Base-by-base conservation (phyloP, 2,888 invertebrate species). In the Belgica antarctica region DNA sequence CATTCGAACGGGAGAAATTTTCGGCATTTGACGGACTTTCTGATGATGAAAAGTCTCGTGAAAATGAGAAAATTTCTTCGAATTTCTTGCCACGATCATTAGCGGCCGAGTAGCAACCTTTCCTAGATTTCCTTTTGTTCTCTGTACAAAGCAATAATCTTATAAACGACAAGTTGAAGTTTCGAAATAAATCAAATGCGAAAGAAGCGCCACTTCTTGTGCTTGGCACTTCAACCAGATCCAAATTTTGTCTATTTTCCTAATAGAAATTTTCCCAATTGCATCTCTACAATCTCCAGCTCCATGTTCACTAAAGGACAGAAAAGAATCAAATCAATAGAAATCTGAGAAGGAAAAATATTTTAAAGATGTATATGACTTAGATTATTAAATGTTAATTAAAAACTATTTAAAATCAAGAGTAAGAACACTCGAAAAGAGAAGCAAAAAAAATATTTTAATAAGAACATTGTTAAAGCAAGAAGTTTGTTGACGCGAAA, bases 381-480 rank as follows among this genome's bases (percentile, higher is more conserved):
- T 31, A 31, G 31, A 31, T 10, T 10, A 31, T 31, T 31, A 41
- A 41, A 41, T 41, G 41, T 41, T 41, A 41, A 41, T 41, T 41
- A n/a, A 41, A n/a, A n/a, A 41, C 5, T 41, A 41, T 41, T 41
- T 41, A 41, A n/a, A n/a, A 12, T 5, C n/a, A 41, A n/a, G 41
- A 41, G 15, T 7, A 31, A 31, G 31, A 31, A n/a, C n/a, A n/a
- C 12, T 41, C 15, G 41, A 2, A 15, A 41, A 41, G 31, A 7
- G 5, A 31, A 31, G 41, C n/a, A n/a, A 41, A 41, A 41, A 41
- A 41, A 10, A n/a, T 41, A 41, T 41, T 41, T 41, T 41, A 41
- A 41, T 41, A 41, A 41, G 41, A 41, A 41, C 41, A 41, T 41
- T 41, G 41, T 41, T 41, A 15, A 41, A n/a, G 41, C 41, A 41